These are phyloP conservation scores for Antitype chi DNA, from an alignment of 2,888 invertebrate genomes.

Conservation along the genomic window DNA sequence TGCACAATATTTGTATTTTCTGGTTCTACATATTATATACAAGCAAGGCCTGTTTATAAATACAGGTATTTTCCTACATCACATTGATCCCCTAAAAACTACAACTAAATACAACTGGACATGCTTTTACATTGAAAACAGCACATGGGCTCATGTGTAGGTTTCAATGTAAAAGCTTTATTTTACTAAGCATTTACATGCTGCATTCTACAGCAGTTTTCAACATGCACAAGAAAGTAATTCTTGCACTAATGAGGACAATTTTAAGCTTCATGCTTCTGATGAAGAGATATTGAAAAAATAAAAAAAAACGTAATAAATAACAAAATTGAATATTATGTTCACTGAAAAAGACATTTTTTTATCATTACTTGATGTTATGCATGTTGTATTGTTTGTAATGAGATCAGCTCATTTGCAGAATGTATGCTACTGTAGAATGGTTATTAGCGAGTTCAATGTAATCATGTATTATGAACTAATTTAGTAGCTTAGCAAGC, in stretches of 20 bases:
- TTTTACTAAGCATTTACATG: too few relatives aligned
- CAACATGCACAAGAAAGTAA: not conserved
- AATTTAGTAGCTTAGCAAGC: conserved; percentile 37
- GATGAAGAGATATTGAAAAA: not conserved
- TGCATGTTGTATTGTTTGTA: conserved; percentile 11
- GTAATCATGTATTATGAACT: conserved; percentile 35
- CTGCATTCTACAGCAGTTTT: too few relatives aligned
- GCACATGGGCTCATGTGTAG: not conserved
- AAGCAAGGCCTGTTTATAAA: not conserved
- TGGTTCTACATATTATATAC: not conserved
- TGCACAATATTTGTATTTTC: not conserved
- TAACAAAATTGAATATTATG: not conserved
- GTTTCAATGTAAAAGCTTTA: too few relatives aligned
- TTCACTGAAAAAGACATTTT: not conserved
- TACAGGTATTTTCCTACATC: not conserved
- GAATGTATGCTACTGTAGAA: conserved; percentile 7
- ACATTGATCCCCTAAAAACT: not conserved
- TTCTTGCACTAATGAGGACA: not conserved
- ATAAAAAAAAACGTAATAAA: not conserved
- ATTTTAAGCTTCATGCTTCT: not conserved
- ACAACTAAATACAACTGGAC: not conserved
- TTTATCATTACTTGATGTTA: not conserved
- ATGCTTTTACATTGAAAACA: not conserved
- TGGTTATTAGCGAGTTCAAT: conserved; percentile 27
- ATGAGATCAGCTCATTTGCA: conserved; percentile 24